Conservation (phyloP, 2,888 invertebrate genomes). For the Lottia gigantea region DNA sequence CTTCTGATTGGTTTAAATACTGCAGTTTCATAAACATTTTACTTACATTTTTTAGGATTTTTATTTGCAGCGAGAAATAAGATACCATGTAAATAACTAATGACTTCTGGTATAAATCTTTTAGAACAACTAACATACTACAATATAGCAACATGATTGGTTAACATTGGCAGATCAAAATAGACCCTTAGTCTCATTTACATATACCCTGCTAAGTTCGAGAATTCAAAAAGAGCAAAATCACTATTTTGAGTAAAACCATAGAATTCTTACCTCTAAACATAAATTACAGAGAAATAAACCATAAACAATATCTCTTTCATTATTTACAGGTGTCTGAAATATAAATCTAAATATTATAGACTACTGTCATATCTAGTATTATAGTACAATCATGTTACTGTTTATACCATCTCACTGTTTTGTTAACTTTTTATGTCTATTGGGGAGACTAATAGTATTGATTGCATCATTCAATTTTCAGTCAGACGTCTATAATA, state of each 20-base stretch:
- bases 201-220: background rate
- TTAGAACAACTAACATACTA: conserved; percentile 83
- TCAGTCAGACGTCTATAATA: too few relatives aligned
- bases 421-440: too few relatives aligned
- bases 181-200: too few relatives aligned
- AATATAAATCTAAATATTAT: conserved; percentile 27
- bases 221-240: background rate
- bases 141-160: conserved; percentile 65
- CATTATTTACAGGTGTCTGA: conserved; percentile 74
- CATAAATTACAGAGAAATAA: conserved; percentile 80
- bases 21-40: too few relatives aligned
- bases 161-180: too few relatives aligned
- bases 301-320: conserved; percentile 80
- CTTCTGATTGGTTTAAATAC: too few relatives aligned
- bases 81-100: conserved; percentile 83
- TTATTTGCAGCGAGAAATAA: conserved; percentile 74
- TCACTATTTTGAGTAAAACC: too few relatives aligned
- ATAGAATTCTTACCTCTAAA: conserved; percentile 74
- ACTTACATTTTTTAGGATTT: conserved; percentile 27
- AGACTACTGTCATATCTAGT: too few relatives aligned
- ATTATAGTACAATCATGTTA: too few relatives aligned
- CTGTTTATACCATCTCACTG: too few relatives aligned
- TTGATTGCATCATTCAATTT: too few relatives aligned
- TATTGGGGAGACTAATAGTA: too few relatives aligned
- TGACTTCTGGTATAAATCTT: conserved; percentile 81